phyloP scores from a whole-genome alignment of 2,888 invertebrate genomes.

The Drosophila dives region DNA sequence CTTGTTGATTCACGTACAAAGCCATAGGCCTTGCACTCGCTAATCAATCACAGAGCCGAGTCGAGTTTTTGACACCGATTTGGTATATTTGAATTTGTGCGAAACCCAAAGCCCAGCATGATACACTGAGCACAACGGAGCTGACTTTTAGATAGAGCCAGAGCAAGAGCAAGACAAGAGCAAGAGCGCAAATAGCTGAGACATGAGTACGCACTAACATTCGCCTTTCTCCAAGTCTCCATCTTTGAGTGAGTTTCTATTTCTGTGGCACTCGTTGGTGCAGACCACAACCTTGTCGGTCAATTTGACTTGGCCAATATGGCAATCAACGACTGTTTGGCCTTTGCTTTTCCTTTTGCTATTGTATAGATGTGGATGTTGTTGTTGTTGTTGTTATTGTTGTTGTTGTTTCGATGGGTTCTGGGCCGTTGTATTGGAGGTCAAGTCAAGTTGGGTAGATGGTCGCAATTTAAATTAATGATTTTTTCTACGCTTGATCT shows the following conservation, averaged over 20 bases:
- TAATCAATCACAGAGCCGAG: slow-evolving; percentile 15
- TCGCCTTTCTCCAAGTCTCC: slow-evolving; percentile 61
- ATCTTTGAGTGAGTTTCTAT: slow-evolving; percentile 8
- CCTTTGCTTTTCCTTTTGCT: slow-evolving; percentile 42
- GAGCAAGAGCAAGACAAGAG: neutral
- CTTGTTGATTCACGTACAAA: neutral
- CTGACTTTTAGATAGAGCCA: neutral
- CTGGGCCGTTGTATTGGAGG: slow-evolving; percentile 51
- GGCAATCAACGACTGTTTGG: slow-evolving; percentile 59
- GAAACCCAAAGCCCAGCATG: slow-evolving; percentile 55
- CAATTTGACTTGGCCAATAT: slow-evolving; percentile 68
- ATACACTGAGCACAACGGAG: slow-evolving; percentile 14
- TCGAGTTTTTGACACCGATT: slow-evolving; percentile 33
- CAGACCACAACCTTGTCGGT: slow-evolving; percentile 49
- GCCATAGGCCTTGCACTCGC: slow-evolving; percentile 1
- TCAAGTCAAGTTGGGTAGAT: slow-evolving; percentile 67
- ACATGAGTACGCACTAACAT: slow-evolving; percentile 54
- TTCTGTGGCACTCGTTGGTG: slow-evolving; percentile 7
- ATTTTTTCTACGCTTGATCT: slow-evolving; percentile 82
- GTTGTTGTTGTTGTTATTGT: slow-evolving; percentile 32
- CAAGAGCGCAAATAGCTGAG: slow-evolving; percentile 2
- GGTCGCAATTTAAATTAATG: slow-evolving; percentile 83
- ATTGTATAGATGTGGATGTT: slow-evolving; percentile 32
- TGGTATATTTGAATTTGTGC: slow-evolving; percentile 34
- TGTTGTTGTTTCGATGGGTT: slow-evolving; percentile 48